Percentiles rank a stretch among this genome's conserved stretches.
Evolutionary conservation across 2,113 vertebrate genomes (phyloP).

Genomic region (Machaerirhynchus nigripectus): DNA sequence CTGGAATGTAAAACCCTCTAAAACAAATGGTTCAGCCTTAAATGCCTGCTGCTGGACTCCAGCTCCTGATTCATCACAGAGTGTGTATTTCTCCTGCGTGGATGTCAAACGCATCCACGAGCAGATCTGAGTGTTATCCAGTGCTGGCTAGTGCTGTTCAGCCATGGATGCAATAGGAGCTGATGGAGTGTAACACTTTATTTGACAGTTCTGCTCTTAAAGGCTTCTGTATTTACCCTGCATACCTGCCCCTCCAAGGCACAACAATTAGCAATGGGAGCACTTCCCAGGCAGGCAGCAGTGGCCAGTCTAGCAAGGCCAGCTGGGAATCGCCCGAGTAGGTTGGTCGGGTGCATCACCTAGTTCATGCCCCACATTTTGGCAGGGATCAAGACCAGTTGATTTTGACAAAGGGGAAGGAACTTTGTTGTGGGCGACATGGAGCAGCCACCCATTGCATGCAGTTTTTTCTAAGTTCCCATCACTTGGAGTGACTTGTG

Average conservation of each 20-base stretch:
- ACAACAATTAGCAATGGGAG: slow-evolving; percentile 43
- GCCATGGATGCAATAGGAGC: slow-evolving; percentile 6
- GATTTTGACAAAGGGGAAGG: neutral
- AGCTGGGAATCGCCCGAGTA: neutral
- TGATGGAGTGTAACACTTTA: slow-evolving; percentile 52
- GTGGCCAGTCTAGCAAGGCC: neutral
- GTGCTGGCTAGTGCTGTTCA: neutral
- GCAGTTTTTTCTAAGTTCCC: neutral
- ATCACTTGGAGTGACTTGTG: neutral
- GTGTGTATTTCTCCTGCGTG: neutral
- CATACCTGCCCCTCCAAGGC: slow-evolving; percentile 45
- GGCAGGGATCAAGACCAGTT: neutral
- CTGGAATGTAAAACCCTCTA: slow-evolving; percentile 59
- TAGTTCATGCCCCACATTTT: neutral
- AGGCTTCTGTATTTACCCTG: slow-evolving; percentile 44
- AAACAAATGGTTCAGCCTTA: slow-evolving; percentile 54
- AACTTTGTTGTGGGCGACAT: accelerated
- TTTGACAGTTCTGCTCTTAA: slow-evolving; percentile 70
- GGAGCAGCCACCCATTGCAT: neutral
- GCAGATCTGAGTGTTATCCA: slow-evolving; percentile 26
- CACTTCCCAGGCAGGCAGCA: slow-evolving; percentile 18
- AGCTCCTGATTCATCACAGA: neutral
- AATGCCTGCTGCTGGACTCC: neutral
- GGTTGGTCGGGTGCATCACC: neutral
- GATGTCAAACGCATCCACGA: slow-evolving; percentile 51